Evolutionary conservation across 2,888 invertebrate genomes (phyloP).

Genomic region (Hyposoter didymator): DNA sequence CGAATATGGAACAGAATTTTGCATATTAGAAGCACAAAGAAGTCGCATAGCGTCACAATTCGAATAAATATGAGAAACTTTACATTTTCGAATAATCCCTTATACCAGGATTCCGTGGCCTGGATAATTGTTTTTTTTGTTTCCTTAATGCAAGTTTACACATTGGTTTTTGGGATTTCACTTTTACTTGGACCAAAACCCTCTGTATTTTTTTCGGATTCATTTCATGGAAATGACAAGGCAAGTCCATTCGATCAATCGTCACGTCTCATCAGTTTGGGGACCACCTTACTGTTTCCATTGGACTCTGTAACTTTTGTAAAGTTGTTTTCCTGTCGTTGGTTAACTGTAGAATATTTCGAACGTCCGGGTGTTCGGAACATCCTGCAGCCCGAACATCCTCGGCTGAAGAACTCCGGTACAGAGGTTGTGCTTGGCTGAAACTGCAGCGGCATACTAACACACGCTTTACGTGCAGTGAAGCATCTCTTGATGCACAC

Average conservation of each 20-base stretch:
- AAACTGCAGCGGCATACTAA: constrained; percentile 20
- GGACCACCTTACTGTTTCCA: neutral
- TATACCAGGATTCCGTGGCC: neutral
- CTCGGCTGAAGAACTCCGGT: neutral
- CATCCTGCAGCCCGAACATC: neutral
- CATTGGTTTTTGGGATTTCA: too few relatives aligned
- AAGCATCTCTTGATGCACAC: constrained; percentile 41
- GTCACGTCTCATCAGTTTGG: neutral
- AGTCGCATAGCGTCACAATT: neutral
- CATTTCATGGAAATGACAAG: neutral
- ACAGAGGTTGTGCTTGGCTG: constrained; percentile 10
- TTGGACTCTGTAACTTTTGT: neutral
- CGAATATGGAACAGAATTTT: neutral
- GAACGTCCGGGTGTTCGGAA: neutral
- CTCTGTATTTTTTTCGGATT: neutral
- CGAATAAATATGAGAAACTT: neutral
- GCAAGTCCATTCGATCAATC: neutral
- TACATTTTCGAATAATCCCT: neutral
- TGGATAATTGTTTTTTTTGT: neutral
- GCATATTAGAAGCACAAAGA: neutral
- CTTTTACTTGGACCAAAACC: too few relatives aligned
- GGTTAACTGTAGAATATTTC: neutral
- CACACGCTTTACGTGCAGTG: constrained; percentile 49
- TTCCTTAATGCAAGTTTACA: neutral
- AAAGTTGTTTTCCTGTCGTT: neutral